A percentile compares a stretch with the other conserved stretches of the same genome.
Conservation (phyloP, 2,888 invertebrate species). For the Ophioninae sp. region DNA sequence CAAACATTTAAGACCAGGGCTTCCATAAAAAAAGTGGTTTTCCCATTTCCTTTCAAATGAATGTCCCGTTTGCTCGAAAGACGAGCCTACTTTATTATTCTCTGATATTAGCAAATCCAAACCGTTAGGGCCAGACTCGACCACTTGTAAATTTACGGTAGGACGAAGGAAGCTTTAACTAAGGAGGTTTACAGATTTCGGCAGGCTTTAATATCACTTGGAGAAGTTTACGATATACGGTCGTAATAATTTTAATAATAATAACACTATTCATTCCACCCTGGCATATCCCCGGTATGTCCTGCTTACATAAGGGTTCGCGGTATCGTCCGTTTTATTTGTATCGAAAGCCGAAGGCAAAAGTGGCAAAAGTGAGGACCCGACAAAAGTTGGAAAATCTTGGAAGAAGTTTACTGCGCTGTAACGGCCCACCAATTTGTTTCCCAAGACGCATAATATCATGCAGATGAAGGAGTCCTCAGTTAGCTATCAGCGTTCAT, state of each 20-base stretch:
- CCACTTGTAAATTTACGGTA: not conserved
- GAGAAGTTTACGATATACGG: not conserved
- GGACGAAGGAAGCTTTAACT: conserved; percentile 1
- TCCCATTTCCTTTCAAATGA: not conserved
- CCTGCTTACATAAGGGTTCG: conserved; percentile 17
- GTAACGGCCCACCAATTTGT: conserved; percentile 64
- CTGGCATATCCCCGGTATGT: conserved; percentile 8
- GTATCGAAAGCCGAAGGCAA: conserved; percentile 35
- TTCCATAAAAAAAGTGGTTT: not conserved
- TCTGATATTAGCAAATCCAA: not conserved
- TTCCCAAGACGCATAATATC: conserved; percentile 71
- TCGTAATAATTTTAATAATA: conserved; percentile 57
- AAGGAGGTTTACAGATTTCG: conserved; percentile 43
- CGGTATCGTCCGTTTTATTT: conserved; percentile 53
- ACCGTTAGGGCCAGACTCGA: not conserved
- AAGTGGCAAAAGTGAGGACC: conserved; percentile 9
- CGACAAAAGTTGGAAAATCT: conserved; percentile 45
- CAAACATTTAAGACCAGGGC: not conserved
- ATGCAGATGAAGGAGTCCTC: conserved; percentile 67
- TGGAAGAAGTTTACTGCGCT: conserved; percentile 40
- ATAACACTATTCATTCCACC: conserved; percentile 34
- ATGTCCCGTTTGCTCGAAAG: not conserved
- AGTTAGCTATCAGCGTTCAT: conserved; percentile 42
- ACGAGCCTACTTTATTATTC: not conserved
- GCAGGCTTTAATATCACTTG: conserved; percentile 37